Percentiles rank a stretch among this genome's conserved stretches.
Evolutionary conservation across 2,888 invertebrate genomes (phyloP).

Genomic region (Leptodirus hochenwartii): DNA sequence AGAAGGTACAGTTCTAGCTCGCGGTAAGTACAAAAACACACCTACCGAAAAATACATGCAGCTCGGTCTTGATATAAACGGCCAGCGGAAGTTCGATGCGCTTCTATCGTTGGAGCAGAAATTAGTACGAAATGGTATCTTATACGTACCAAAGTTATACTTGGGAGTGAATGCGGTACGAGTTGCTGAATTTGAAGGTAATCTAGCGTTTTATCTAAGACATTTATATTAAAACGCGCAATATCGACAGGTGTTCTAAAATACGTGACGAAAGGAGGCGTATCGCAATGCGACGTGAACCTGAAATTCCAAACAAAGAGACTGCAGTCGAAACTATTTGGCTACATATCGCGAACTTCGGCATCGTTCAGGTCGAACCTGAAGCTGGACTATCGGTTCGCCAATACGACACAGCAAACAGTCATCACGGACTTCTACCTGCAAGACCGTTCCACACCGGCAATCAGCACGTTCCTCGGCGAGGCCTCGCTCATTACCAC

Average conservation of each 20-base stretch:
- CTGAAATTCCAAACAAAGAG: conserved; percentile 63
- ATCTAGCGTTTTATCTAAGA: conserved; percentile 1
- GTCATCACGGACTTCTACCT: conserved; percentile 29
- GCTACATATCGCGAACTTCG: conserved; percentile 38
- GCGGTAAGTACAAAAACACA: conserved; percentile 52
- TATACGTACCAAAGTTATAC: conserved; percentile 50
- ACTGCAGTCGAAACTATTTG: conserved; percentile 50
- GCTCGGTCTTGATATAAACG: conserved; percentile 53
- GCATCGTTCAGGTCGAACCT: conserved; percentile 35
- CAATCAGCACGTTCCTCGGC: conserved; percentile 39
- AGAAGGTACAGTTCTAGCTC: conserved; percentile 44
- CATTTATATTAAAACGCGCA: neutral
- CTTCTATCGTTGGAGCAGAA: conserved; percentile 38
- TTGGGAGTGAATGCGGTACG: conserved; percentile 55
- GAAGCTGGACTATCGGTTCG: conserved; percentile 47
- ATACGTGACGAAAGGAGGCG: conserved; percentile 44
- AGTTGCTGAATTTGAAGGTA: conserved; percentile 52
- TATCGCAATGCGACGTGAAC: conserved; percentile 59
- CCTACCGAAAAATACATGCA: conserved; percentile 49
- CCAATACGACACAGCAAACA: conserved; percentile 33
- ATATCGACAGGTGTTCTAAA: conserved; percentile 41
- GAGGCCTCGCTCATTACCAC: conserved; percentile 51
- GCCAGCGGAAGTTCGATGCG: conserved; percentile 49
- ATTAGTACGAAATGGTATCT: conserved; percentile 43
- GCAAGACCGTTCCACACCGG: conserved; percentile 35